Base-by-base conservation (phyloP, 2,888 invertebrate genomes). In the Horisme vitalbata region DNA sequence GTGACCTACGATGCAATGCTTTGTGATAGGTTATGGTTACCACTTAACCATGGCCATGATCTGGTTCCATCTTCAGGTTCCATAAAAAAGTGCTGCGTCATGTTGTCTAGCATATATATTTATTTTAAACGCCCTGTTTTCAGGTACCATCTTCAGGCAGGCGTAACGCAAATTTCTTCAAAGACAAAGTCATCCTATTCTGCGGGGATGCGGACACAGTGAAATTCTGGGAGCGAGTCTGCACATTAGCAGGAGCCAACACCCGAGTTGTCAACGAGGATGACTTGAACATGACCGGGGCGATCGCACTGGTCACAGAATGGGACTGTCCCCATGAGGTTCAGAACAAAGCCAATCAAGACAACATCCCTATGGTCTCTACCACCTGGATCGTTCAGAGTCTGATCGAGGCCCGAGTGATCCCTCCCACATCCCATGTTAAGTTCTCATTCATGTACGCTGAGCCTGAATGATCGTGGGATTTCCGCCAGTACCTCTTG, bases 321-420 rank as follows among this genome's bases (percentile, higher is more conserved):
- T 83, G 76, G 60, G 91, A 91, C 37, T 94, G 93, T 55, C 91
- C 93, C 0, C 83, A 90, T 43, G 91, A 91, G 38, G 77, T 88
- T 0, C 88, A 88, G 34, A 88, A 88, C 48, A 88, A 86, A 45
- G 93, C 93, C 0, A 83, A 86, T 41, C 82, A 90, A 37, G 91
- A 92, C 61, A 88, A 84, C 43, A 84, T 93, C n/a, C 93, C 94
- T 0, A 63, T 95, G 0, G 93, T 94, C 0, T 93, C 94, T 0
- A 92, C 93, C 0, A 91, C 91, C 1, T 95, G 94, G 94, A 83
- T 94, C 0, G 89, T 93, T 3, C 94, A 95, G 61, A 92, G 92
- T 58, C 79, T 95, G 24, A 92, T 95, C 48, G 91, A 92, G 59
- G 93, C 93, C 1, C 83, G 85, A 41, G 75, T 90, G 21, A 75